These are phyloP conservation scores for Entelurus aequoreus DNA, from an alignment of 2,113 vertebrate genomes.

Conservation along the genomic window DNA sequence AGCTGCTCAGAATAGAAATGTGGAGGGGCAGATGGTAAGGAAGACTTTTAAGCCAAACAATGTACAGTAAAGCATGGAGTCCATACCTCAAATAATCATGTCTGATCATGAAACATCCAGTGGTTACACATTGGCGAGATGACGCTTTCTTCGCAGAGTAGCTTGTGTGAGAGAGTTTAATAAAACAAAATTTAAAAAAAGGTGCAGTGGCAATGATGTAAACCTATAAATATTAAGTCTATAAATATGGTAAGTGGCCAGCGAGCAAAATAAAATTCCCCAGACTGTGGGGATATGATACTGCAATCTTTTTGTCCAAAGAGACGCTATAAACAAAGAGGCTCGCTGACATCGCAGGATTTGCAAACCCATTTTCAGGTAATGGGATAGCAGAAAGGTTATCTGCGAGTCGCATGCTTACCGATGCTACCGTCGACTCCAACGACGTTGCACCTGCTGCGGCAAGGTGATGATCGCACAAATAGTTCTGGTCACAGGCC, in stretches of 20 bases:
- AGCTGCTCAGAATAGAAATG: conserved; percentile 39
- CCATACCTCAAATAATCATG: neutral
- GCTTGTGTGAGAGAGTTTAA: conserved; percentile 27
- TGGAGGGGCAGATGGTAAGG: conserved; percentile 28
- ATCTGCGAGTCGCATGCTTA: conserved; percentile 48
- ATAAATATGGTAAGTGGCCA: conserved; percentile 31
- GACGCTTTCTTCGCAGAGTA: conserved; percentile 13
- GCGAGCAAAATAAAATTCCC: conserved; percentile 17
- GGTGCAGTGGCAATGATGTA: conserved; percentile 9
- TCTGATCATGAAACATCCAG: conserved; percentile 19
- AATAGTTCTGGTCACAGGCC: conserved; percentile 27
- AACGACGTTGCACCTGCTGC: conserved; percentile 51
- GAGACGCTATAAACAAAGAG: conserved; percentile 39
- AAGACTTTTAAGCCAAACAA: conserved; percentile 26
- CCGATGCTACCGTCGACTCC: conserved; percentile 33
- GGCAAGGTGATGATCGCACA: conserved; percentile 27
- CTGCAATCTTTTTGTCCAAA: conserved; percentile 34
- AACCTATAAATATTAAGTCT: conserved; percentile 29
- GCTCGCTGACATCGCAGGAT: conserved; percentile 47
- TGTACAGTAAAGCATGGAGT: conserved; percentile 1
- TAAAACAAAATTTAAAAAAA: neutral
- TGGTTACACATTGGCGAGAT: conserved; percentile 30
- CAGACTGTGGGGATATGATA: conserved; percentile 27
- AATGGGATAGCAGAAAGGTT: conserved; percentile 58
- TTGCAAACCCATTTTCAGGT: conserved; percentile 52